phyloP scores from a whole-genome alignment of 2,113 vertebrate genomes.

The Lepus americanus region DNA sequence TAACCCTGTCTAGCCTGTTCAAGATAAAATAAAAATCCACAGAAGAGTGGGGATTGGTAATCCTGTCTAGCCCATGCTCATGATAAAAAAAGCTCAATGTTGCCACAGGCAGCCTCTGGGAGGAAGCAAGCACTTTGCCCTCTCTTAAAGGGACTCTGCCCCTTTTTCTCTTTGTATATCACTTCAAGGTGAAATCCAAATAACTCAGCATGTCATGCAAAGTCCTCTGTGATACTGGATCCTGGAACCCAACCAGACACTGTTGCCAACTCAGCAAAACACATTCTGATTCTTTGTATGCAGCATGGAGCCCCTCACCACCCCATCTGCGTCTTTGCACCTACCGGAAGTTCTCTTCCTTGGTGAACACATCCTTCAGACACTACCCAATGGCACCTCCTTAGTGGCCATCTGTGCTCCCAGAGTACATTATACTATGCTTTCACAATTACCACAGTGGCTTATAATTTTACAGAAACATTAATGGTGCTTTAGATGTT shows the following conservation, averaged over 20 bases:
- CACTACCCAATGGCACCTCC: not conserved
- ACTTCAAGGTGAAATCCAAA: not conserved
- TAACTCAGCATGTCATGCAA: not conserved
- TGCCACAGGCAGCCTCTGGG: too few relatives aligned
- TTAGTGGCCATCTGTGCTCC: not conserved
- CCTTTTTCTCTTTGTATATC: not conserved
- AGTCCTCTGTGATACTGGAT: not conserved
- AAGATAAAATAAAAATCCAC: too few relatives aligned
- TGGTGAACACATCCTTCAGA: not conserved
- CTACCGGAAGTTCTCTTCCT: not conserved
- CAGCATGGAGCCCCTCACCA: not conserved
- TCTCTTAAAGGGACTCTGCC: too few relatives aligned
- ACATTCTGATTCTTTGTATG: too few relatives aligned
- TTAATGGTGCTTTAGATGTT: not conserved
- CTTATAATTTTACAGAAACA: not conserved
- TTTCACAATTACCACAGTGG: not conserved
- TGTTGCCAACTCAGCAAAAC: not conserved
- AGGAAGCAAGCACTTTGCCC: too few relatives aligned
- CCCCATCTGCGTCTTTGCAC: not conserved
- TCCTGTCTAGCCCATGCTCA: too few relatives aligned
- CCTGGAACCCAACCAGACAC: not conserved
- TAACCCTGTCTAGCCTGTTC: too few relatives aligned
- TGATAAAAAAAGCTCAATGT: too few relatives aligned
- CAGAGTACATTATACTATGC: rapidly evolving
- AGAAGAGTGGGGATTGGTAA: too few relatives aligned